Conservation (phyloP, 2,797 vertebrate genomes). For the Glyptemys insculpta region DNA sequence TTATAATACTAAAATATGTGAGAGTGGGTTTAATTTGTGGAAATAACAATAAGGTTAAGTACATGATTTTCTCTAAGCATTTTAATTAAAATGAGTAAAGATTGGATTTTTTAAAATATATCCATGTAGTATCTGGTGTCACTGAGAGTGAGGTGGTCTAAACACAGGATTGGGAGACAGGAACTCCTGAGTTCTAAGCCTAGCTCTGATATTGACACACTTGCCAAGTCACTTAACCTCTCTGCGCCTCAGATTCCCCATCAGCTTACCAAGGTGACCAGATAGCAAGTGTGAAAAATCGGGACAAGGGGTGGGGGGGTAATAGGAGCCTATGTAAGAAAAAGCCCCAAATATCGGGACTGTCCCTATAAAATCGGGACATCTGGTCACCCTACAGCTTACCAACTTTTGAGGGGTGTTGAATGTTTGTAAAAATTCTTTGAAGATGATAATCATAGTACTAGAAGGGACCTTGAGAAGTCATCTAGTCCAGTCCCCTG, state of each 20-base stretch:
- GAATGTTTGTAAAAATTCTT: not conserved
- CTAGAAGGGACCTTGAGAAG: too few relatives aligned
- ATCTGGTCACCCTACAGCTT: not conserved
- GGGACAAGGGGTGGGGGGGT: too few relatives aligned
- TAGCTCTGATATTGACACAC: not conserved
- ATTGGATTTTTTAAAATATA: not conserved
- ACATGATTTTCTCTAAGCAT: not conserved
- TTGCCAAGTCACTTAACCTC: not conserved
- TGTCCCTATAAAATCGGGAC: too few relatives aligned
- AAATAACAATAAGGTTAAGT: not conserved
- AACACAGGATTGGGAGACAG: not conserved
- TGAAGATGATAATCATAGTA: not conserved
- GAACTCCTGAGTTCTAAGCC: not conserved
- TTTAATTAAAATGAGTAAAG: not conserved
- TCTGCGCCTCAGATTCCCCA: fast-evolving
- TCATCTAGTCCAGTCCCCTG: too few relatives aligned
- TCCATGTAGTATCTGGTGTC: not conserved
- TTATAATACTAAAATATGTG: not conserved
- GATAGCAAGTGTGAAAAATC: too few relatives aligned
- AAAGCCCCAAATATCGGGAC: too few relatives aligned
- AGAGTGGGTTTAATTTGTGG: not conserved
- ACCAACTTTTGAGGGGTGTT: not conserved
- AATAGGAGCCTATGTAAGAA: too few relatives aligned
- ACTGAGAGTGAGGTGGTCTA: not conserved
- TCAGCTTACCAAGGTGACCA: not conserved